Percentiles rank a stretch among this genome's conserved stretches.
Conservation (phyloP, 2,797 vertebrate species). For the Rhyacichthys aspro region DNA sequence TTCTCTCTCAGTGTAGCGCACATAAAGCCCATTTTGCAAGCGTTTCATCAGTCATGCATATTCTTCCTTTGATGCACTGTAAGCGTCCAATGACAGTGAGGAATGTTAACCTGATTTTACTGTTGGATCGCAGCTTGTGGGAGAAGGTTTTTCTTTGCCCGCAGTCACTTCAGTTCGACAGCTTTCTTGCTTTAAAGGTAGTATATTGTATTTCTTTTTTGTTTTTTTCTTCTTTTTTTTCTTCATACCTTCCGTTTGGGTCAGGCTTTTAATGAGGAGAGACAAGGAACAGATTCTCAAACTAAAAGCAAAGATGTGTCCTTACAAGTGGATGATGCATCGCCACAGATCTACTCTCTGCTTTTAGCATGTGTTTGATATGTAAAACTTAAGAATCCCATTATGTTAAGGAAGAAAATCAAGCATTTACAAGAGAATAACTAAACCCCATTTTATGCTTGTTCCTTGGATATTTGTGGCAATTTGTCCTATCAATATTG, state of each 20-base stretch:
- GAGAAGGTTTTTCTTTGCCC: constrained; percentile 35
- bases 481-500: neutral
- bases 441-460: neutral
- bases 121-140: constrained; percentile 22
- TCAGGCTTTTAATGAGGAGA: constrained; percentile 32
- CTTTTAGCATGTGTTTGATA: constrained; percentile 34
- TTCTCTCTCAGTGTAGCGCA: too few relatives aligned
- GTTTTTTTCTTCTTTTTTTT: too few relatives aligned
- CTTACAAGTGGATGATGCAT: constrained; percentile 16
- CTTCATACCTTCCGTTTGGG: constrained; percentile 25
- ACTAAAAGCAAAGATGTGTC: constrained; percentile 8
- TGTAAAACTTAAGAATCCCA: constrained; percentile 34
- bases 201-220: neutral
- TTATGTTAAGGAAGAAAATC: constrained; percentile 34
- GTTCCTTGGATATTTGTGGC: neutral
- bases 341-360: constrained; percentile 9
- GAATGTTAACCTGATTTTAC: constrained; percentile 31
- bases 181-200: constrained; percentile 10
- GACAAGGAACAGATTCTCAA: constrained; percentile 15
- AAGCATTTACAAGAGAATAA: constrained; percentile 6
- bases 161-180: constrained; percentile 25
- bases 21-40: constrained; percentile 55
- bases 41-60: constrained; percentile 63
- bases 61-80: constrained; percentile 54
- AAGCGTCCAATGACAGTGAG: constrained; percentile 5